Evolutionary conservation across 2,113 vertebrate genomes (phyloP).

Genomic region (Psilopsiagon aurifrons): DNA sequence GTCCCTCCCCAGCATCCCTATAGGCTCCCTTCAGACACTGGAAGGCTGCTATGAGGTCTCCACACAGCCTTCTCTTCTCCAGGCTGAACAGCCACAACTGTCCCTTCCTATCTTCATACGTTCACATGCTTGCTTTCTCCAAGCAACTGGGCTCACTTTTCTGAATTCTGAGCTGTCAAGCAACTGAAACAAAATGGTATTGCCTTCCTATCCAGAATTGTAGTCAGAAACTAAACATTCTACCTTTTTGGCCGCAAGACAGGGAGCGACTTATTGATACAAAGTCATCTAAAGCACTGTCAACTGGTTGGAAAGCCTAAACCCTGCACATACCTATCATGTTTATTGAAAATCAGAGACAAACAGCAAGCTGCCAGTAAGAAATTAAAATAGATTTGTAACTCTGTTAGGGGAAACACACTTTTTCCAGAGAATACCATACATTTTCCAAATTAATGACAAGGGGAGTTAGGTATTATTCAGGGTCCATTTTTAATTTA

Average conservation of each 20-base stretch:
- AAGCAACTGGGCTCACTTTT: not conserved
- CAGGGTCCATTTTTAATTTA: not conserved
- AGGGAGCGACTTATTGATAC: not conserved
- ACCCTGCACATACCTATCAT: not conserved
- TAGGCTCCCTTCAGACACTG: too few species aligned
- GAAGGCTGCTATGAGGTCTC: too few species aligned
- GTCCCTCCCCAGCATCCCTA: too few species aligned
- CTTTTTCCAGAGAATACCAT: not conserved
- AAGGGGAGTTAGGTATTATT: not conserved
- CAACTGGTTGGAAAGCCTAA: not conserved
- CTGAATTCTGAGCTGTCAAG: not conserved
- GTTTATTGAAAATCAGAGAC: not conserved
- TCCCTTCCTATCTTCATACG: too few species aligned
- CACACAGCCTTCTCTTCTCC: too few species aligned
- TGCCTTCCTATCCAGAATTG: fast-evolving
- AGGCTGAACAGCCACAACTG: too few species aligned
- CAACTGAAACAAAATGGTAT: not conserved
- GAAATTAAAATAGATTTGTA: not conserved
- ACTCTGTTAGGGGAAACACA: not conserved
- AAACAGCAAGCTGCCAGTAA: not conserved
- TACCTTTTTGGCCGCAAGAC: not conserved
- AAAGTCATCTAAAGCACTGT: not conserved
- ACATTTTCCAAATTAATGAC: not conserved
- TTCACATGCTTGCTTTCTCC: not conserved
- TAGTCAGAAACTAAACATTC: not conserved